Conservation (phyloP, 2,797 vertebrate genomes). For the Pseudotriccus pelzelni region DNA sequence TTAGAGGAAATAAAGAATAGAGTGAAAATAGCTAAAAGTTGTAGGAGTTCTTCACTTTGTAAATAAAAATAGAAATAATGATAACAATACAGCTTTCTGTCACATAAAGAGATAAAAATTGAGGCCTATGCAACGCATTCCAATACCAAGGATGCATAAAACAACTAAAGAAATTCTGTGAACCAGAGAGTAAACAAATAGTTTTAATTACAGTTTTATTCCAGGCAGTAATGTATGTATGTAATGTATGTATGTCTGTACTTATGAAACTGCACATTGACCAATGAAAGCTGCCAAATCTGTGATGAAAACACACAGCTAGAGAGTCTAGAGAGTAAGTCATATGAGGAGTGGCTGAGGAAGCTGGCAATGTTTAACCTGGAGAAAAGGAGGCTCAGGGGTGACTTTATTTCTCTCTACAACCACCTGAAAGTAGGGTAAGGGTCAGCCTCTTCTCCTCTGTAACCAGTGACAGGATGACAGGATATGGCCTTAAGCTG, state of each 20-base stretch:
- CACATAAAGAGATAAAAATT: neutral
- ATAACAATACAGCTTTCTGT: neutral
- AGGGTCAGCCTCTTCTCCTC: fast-evolving
- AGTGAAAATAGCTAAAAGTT: neutral
- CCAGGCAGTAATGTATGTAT: neutral
- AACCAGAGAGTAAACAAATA: neutral
- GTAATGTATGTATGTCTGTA: neutral
- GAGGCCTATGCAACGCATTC: neutral
- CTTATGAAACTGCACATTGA: neutral
- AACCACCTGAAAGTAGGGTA: fast-evolving
- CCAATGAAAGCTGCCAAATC: neutral
- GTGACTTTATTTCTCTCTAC: neutral
- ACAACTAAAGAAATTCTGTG: neutral
- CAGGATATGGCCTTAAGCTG: neutral
- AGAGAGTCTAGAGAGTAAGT: neutral
- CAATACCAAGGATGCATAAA: neutral
- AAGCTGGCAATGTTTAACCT: neutral
- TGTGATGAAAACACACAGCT: neutral
- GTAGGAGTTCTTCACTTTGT: neutral
- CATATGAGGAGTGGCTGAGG: neutral
- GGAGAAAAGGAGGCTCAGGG: neutral
- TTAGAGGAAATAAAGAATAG: neutral
- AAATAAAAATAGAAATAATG: neutral
- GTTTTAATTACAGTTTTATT: neutral
- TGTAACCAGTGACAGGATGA: no score